These are phyloP conservation scores for Acanthiza pusilla DNA, from an alignment of 2,797 vertebrate genomes.

Conservation along the genomic window DNA sequence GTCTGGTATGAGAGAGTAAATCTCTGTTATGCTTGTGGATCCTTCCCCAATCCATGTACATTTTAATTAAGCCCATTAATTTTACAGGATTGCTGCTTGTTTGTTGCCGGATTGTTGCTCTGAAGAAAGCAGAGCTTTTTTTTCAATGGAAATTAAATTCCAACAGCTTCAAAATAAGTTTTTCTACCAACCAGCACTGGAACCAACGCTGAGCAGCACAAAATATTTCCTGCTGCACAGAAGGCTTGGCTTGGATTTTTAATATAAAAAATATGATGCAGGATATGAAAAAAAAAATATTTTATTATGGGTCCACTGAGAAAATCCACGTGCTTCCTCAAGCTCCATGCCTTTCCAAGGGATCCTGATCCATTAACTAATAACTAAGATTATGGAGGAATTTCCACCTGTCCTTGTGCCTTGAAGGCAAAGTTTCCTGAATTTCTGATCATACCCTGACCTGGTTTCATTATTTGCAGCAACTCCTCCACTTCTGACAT, in stretches of 20 bases:
- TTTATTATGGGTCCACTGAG: neutral
- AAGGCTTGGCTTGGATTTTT: neutral
- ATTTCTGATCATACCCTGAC: neutral
- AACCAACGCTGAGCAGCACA: neutral
- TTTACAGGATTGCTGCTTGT: conserved; percentile 24
- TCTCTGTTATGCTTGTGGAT: neutral
- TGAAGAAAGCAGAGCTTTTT: neutral
- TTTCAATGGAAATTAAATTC: conserved; percentile 5
- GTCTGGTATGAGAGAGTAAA: neutral
- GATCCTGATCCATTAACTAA: neutral
- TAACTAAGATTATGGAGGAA: neutral
- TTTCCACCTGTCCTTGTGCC: accelerated
- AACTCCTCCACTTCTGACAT: neutral
- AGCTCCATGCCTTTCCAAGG: neutral
- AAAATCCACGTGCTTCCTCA: neutral
- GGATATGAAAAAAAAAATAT: neutral
- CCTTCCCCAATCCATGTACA: neutral
- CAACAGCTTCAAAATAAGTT: neutral
- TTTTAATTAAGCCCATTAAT: conserved; percentile 57
- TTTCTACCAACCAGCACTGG: neutral
- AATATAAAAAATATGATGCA: neutral
- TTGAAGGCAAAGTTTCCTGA: neutral
- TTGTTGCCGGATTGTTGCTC: conserved; percentile 7
- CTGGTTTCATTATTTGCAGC: neutral
- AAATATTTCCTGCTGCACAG: neutral